Evolutionary conservation across 2,888 invertebrate species (phyloP), one percentile per base, ranked within the genome.

Genomic region (Drosophila flavopinicola): DNA sequence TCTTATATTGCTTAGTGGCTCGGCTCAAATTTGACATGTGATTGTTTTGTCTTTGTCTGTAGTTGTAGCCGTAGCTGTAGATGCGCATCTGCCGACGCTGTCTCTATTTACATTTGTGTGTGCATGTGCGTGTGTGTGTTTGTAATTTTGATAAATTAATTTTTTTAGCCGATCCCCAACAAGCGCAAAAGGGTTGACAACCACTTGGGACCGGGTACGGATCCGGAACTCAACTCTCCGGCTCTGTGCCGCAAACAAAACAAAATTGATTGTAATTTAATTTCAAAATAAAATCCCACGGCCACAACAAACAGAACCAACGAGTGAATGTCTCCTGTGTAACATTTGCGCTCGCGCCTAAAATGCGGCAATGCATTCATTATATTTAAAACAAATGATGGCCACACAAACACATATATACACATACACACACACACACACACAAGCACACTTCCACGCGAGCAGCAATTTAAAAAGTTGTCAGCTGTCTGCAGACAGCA

Each of bases 101-200:
- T 45, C 66, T 58, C 32, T 44, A 47, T 42, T 39, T 37, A 24
- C 37, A 33, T 48, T 20, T 58, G 25, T 48, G 17, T 25, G 29
- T 39, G 37, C n/a, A n/a, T 58, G 25, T 48, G 24, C 20, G 29
- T 17, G 24, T 29, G 49, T 47, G 20, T 63, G 68, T 66, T 72
- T 66, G 85, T 86, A 88, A 88, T 88, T 88, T 86, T 88, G 88
- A 88, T 88, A 87, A 88, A 88, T 88, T 86, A 87, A 87, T 86
- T 86, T 88, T 87, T 83, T 85, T 75, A 47, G 59, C 63, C 66
- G 30, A n/a, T 38, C 35, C 47, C 24, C 51, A 65, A 42, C 59
- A 57, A 54, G 51, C 42, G 53, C 47, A 79, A 79, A 83, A 87
- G 83, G 83, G 83, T 83, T 83, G 75, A 82, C 87, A 82, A 66